Base-by-base conservation (phyloP, 2,797 vertebrate genomes). In the Alauda arvensis region DNA sequence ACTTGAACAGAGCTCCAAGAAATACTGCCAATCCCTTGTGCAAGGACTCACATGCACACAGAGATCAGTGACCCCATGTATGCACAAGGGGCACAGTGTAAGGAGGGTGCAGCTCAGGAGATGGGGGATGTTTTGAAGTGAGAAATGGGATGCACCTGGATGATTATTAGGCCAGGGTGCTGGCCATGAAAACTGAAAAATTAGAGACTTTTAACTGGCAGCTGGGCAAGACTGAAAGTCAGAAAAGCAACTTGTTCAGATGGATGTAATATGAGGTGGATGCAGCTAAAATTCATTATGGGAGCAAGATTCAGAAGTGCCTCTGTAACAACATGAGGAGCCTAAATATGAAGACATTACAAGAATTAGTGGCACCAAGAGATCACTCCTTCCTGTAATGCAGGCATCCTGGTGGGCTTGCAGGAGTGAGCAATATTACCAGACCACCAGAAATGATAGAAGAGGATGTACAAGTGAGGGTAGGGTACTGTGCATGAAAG, bases 31-130 rank as follows among this genome's bases (percentile, higher is more conserved):
- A 48, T 31, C 4, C 49, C 18, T 45, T 11, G 29, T 8, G 24
- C 46, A 19, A 85, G 26, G n/a, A 18, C 14, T 2, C 31, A 34
- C 8, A 26, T 3, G 40, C 33, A 40, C 15, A 18, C 23, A 23
- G 23, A 66, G 40, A 51, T 45, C 40, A 60, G n/a, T 25, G 37
- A 10, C 19, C 14, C 10, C 29, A 16, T 0, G 2, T 7, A 4
- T 2, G 3, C 53, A 65, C 0, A 6, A 62, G 19, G 31, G 18
- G 18, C 24, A 48, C 23, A 18, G 39, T 2, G 2, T 9, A 28
- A 17, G 34, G 24, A 63, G 8, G 11, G 12, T n/a, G 31, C 3
- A 9, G 12, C 25, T 43, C 24, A 33, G 46, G 40, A 71, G 49
- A 51, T 13, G 16, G 10, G 53, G 18, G 29, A 83, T 25, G 29